Evolutionary conservation across 2,888 invertebrate species (phyloP).

Genomic region (Cephus pygmeus): DNA sequence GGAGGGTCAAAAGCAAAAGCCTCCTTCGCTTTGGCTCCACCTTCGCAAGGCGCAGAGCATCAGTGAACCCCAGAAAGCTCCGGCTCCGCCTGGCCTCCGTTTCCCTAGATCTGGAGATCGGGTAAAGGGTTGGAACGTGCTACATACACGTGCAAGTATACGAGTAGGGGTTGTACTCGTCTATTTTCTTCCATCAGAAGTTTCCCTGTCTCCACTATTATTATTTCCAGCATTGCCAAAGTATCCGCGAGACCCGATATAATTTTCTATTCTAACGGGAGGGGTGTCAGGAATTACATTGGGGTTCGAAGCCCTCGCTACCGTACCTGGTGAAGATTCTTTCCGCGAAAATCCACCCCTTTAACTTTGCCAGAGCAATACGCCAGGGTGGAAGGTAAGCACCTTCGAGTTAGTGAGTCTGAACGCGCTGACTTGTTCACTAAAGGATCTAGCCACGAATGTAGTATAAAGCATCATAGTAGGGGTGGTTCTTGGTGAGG

Average conservation of each 20-base stretch:
- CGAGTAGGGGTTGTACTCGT: background rate
- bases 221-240: background rate
- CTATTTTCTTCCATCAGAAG: background rate
- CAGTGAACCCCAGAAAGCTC: background rate
- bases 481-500: background rate
- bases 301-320: conserved; percentile 32
- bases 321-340: conserved; percentile 37
- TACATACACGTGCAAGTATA: conserved; percentile 39
- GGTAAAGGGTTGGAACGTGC: conserved; percentile 42
- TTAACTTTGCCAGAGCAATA: conserved; percentile 36
- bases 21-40: conserved; percentile 48
- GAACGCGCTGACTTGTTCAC: conserved; percentile 34
- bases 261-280: background rate
- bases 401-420: conserved; percentile 41
- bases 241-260: background rate
- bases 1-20: conserved; percentile 48
- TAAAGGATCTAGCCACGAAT: conserved; percentile 17
- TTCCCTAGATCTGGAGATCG: conserved; percentile 39
- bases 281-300: background rate
- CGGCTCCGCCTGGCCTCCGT: conserved; percentile 23
- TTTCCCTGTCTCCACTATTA: background rate
- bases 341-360: conserved; percentile 38
- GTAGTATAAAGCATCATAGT: background rate
- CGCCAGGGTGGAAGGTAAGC: conserved; percentile 44
- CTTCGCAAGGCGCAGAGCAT: conserved; percentile 32